These are phyloP conservation scores for Meliscaeva auricollis DNA, from an alignment of 2,888 invertebrate genomes.

Conservation along the genomic window DNA sequence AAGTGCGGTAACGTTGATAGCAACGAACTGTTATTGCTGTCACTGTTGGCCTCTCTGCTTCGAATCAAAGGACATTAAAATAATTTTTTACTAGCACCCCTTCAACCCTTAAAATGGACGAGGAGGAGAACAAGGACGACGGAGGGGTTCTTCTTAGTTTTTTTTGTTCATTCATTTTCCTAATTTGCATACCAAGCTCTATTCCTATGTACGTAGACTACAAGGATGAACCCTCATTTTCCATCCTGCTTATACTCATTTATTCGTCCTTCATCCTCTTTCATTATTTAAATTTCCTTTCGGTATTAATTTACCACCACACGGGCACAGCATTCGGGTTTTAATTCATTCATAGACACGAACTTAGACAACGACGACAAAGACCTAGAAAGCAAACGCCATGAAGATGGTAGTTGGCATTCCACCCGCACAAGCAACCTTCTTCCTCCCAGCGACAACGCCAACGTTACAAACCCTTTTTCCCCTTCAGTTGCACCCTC, in stretches of 20 bases:
- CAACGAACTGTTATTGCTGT: constrained; percentile 33
- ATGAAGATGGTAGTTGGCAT: constrained; percentile 51
- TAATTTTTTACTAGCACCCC: constrained; percentile 67
- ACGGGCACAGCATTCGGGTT: constrained; percentile 61
- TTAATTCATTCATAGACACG: constrained; percentile 76
- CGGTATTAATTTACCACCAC: constrained; percentile 75
- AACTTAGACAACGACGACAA: constrained; percentile 63
- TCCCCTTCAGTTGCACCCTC: constrained; percentile 50
- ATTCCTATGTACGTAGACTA: constrained; percentile 39
- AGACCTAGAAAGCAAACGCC: constrained; percentile 62
- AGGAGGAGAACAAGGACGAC: background rate
- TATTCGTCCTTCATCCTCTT: constrained; percentile 67
- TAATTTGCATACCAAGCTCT: constrained; percentile 75
- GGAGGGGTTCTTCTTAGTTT: constrained; percentile 41
- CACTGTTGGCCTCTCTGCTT: constrained; percentile 45
- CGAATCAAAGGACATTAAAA: constrained; percentile 74
- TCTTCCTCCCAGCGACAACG: constrained; percentile 5
- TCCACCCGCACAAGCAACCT: constrained; percentile 50
- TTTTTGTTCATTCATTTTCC: constrained; percentile 63
- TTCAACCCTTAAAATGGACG: constrained; percentile 55
- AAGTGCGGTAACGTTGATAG: constrained; percentile 57
- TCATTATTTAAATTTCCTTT: constrained; percentile 75
- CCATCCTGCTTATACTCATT: constrained; percentile 66
- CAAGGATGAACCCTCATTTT: constrained; percentile 65
- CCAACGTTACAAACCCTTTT: constrained; percentile 60